phyloP scores from a whole-genome alignment of 2,888 invertebrate genomes.

The Rhodophaea formosa region DNA sequence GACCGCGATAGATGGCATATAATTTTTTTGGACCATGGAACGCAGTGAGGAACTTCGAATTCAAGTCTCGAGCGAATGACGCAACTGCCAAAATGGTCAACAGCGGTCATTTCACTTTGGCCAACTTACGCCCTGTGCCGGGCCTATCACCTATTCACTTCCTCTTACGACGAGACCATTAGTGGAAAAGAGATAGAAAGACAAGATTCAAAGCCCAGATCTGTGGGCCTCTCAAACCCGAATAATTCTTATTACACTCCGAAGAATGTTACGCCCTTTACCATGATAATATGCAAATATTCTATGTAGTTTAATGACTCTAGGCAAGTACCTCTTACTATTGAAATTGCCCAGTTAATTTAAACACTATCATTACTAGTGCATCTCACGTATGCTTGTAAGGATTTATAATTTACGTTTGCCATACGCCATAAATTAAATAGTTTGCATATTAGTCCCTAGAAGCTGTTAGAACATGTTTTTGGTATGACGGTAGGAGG shows the following conservation, averaged over 20 bases:
- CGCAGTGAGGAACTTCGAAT: slow-evolving; percentile 51
- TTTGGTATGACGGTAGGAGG: no score
- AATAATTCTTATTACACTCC: slow-evolving; percentile 34
- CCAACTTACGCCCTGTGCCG: slow-evolving; percentile 70
- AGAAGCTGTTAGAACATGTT: no score
- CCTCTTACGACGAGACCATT: slow-evolving; percentile 34
- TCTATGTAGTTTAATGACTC: slow-evolving; percentile 9
- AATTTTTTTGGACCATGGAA: slow-evolving; percentile 41
- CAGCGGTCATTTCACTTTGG: slow-evolving; percentile 79
- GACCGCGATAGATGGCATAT: slow-evolving; percentile 14
- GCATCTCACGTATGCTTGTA: not conserved
- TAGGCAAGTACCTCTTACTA: not conserved
- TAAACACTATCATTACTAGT: not conserved
- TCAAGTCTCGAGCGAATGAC: slow-evolving; percentile 65
- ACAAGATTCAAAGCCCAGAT: slow-evolving; percentile 38
- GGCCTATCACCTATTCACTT: slow-evolving; percentile 50
- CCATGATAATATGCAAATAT: slow-evolving; percentile 15
- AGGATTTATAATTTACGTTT: no score
- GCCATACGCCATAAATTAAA: no score
- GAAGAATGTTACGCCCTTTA: slow-evolving; percentile 25
- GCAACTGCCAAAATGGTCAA: slow-evolving; percentile 75
- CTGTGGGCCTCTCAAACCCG: slow-evolving; percentile 48
- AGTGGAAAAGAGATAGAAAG: slow-evolving; percentile 43
- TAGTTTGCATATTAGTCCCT: no score
- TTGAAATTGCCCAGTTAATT: not conserved